These are phyloP conservation scores for Penaeus indicus DNA, from an alignment of 1,140 invertebrate genomes.

Conservation along the genomic window DNA sequence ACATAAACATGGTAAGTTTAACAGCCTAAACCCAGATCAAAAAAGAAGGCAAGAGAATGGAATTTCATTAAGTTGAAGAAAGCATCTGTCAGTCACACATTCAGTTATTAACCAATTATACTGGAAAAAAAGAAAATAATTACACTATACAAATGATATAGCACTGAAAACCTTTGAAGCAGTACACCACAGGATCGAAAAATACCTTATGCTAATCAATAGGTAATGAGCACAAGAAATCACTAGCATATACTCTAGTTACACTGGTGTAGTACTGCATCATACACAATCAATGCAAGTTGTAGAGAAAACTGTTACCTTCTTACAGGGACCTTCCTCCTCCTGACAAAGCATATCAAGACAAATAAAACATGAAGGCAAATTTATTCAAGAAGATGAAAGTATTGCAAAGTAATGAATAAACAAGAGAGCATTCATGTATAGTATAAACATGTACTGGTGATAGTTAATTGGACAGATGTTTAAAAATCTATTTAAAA, in stretches of 20 bases:
- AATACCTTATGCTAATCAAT: constrained; percentile 24
- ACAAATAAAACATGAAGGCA: constrained; percentile 47
- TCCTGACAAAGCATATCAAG: constrained; percentile 45
- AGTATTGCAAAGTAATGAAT: constrained; percentile 10
- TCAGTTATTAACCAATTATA: no score
- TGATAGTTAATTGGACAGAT: no score
- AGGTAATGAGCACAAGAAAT: constrained; percentile 11
- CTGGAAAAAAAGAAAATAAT: no score
- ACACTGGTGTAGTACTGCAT: constrained; percentile 30
- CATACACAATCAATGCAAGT: constrained; percentile 27
- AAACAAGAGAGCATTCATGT: no score
- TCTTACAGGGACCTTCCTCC: constrained; percentile 36
- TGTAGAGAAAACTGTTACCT: constrained; percentile 39
- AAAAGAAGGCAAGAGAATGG: no score
- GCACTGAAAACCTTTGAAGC: background rate
- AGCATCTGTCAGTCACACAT: no score
- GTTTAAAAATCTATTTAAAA: no score
- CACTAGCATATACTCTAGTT: constrained; percentile 21
- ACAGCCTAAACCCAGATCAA: no score
- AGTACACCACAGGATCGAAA: constrained; percentile 4
- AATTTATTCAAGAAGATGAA: constrained; percentile 17
- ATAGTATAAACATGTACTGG: no score
- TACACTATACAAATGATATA: no score
- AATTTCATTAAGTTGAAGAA: no score
- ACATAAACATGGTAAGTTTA: no score